Evolutionary conservation across 2,797 vertebrate genomes (phyloP), one percentile per base, ranked within the genome.

Genomic region (Spondyliosoma cantharus): DNA sequence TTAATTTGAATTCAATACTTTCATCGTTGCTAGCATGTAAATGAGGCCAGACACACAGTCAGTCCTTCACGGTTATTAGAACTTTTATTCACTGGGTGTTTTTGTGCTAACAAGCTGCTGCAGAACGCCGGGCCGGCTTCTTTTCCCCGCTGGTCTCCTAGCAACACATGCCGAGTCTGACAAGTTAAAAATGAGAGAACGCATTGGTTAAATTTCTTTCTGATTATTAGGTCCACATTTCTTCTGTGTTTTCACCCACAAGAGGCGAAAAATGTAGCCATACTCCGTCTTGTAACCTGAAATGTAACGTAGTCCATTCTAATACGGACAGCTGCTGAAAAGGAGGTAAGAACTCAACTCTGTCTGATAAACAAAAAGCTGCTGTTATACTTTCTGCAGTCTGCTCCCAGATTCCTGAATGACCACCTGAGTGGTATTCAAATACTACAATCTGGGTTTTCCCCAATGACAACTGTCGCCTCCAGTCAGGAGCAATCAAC

Each of bases 21-120:
- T 76, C 22, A 20, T 46, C 64, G 53, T 72, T 4, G 46, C n/a
- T 46, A 48, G 72, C 76, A 82, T 86, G 78, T 76, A 63, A 87
- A 86, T 80, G 78, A 85, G 74, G 13, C 52, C 57, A 24, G 57
- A 66, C 49, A 22, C 27, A 29, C 37, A 43, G 81, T 77, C 72
- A 58, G 22, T 74, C 81, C 63, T 80, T 87, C 81, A 84, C 25
- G 85, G 24, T 57, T 46, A 57, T 87, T 76, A 83, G 78, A 56
- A 17, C 61, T 54, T 54, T 70, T 70, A 77, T 84, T 84, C 76
- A 78, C 54, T 4, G 1, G 13, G 46, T 25, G 68, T 74, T 80
- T 74, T 84, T 20, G 61, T 81, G 70, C 66, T 77, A 71, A 85
- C 72, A 65, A 80, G 82, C 66, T 69, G 60, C 81, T 52, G 66